Evolutionary conservation across 2,888 invertebrate species (phyloP), one percentile per base, ranked within the genome.

Genomic region (Leptinotarsa tumamoca): DNA sequence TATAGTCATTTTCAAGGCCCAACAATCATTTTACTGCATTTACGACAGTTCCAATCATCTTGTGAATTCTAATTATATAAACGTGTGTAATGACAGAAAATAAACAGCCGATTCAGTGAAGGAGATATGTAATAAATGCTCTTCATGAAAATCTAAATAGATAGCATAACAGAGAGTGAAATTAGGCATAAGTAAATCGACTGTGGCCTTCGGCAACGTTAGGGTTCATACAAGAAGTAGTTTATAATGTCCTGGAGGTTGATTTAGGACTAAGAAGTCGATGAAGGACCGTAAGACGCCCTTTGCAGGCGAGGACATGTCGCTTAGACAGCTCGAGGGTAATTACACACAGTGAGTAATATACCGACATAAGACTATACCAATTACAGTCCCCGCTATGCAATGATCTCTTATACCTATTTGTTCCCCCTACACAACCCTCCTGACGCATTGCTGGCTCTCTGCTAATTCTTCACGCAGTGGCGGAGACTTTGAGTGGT

Each of bases 311-410:
- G 86, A 87, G 87, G 88, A 88, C 88, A 88, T 87, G 86, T 87
- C 87, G 86, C 86, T 86, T 85, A 86, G 85, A 86, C 85, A 83
- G 87, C 87, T 87, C 82, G 82, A 78, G 86, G 87, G 88, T 87
- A 88, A 88, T 88, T 88, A 88, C 87, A 87, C 86, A 86, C 86
- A 87, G 87, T 88, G 88, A 88, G 85, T 88, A 87, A 88, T 88
- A 87, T 74, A 79, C 79, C 73, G 79, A 76, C 85, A 86, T 85
- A 74, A 85, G 86, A 86, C 86, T 85, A 84, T 85, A 86, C 87
- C 87, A 88, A 88, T 88, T 88, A 87, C 86, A 86, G 81, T 82
- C 82, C 84, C 84, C 80, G 78, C 75, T 80, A 78, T 77, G 78
- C 80, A 78, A 80, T 78, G 80, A 80, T 78, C 80, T 80, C 77